Evolutionary conservation across 2,797 vertebrate genomes (phyloP).

Genomic region (Balearica regulorum): DNA sequence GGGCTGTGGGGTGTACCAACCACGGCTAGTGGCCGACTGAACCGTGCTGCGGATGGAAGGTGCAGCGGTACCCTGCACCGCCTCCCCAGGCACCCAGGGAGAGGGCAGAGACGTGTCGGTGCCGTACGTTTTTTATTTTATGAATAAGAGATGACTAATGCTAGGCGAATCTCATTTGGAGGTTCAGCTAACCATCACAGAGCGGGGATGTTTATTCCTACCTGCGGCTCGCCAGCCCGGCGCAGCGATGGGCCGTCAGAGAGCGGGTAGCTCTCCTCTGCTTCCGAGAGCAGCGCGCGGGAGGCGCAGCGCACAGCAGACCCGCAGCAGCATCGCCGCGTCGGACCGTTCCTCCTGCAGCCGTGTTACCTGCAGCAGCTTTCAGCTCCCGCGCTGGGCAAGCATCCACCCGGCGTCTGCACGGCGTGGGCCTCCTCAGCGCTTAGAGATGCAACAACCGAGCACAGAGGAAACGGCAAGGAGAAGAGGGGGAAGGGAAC

Average conservation of each 20-base stretch:
- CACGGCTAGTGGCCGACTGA: fast-evolving
- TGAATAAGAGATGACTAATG: neutral
- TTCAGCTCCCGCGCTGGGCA: neutral
- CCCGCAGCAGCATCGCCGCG: fast-evolving
- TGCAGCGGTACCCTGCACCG: no score
- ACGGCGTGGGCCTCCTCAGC: fast-evolving
- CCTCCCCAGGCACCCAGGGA: neutral
- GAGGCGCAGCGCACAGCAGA: fast-evolving
- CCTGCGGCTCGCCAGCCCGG: neutral
- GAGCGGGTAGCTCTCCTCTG: fast-evolving
- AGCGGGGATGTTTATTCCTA: neutral
- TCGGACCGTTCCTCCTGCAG: fast-evolving
- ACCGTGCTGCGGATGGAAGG: neutral
- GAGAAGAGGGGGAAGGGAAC: neutral
- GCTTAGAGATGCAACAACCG: fast-evolving
- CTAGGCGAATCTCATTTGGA: no score
- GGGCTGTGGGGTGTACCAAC: no score
- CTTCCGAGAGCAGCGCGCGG: fast-evolving
- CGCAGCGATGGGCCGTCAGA: fast-evolving
- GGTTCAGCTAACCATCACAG: neutral
- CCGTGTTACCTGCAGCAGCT: neutral
- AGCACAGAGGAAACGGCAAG: fast-evolving
- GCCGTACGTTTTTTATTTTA: neutral
- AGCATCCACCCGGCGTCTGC: fast-evolving
- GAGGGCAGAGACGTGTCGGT: neutral